Percentiles rank a stretch among this genome's conserved stretches.
Conservation (phyloP, 2,888 invertebrate species). For the Brachypalpus laphriformis region DNA sequence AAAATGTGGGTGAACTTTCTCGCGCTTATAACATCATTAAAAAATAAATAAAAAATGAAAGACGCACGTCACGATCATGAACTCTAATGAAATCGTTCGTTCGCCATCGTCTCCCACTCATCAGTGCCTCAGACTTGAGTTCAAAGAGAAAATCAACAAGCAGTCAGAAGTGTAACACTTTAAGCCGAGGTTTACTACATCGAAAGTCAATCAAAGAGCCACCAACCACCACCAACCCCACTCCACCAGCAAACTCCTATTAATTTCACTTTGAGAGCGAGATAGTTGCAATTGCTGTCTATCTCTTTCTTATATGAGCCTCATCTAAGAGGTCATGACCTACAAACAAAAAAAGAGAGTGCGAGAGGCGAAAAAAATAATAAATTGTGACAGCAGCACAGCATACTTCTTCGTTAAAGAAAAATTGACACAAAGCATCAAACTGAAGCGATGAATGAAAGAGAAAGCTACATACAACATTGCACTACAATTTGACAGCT, state of each 20-base stretch:
- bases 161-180: slow-evolving; percentile 70
- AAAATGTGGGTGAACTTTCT: slow-evolving; percentile 81
- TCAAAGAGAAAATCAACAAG: slow-evolving; percentile 60
- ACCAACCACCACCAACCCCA: slow-evolving; percentile 11
- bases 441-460: slow-evolving; percentile 53
- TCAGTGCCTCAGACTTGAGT: slow-evolving; percentile 25
- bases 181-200: slow-evolving; percentile 30
- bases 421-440: slow-evolving; percentile 47
- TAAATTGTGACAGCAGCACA: slow-evolving; percentile 51
- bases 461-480: slow-evolving; percentile 60
- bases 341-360: slow-evolving; percentile 76
- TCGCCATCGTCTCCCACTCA: slow-evolving; percentile 57
- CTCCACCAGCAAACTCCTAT: slow-evolving; percentile 45
- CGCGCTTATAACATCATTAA: slow-evolving; percentile 71
- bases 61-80: slow-evolving; percentile 71
- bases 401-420: slow-evolving; percentile 50
- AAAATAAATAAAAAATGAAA: slow-evolving; percentile 13
- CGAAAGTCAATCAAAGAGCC: slow-evolving; percentile 69
- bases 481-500: slow-evolving; percentile 54
- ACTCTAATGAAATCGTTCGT: slow-evolving; percentile 70
- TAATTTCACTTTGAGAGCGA: slow-evolving; percentile 68
- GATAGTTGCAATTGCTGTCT: slow-evolving; percentile 18
- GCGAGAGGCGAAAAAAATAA: slow-evolving; percentile 35
- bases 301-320: slow-evolving; percentile 40
- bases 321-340: slow-evolving; percentile 82